Evolutionary conservation across 2,113 vertebrate genomes (phyloP), one percentile per base, ranked within the genome.

Genomic region (Patagioenas fasciata): DNA sequence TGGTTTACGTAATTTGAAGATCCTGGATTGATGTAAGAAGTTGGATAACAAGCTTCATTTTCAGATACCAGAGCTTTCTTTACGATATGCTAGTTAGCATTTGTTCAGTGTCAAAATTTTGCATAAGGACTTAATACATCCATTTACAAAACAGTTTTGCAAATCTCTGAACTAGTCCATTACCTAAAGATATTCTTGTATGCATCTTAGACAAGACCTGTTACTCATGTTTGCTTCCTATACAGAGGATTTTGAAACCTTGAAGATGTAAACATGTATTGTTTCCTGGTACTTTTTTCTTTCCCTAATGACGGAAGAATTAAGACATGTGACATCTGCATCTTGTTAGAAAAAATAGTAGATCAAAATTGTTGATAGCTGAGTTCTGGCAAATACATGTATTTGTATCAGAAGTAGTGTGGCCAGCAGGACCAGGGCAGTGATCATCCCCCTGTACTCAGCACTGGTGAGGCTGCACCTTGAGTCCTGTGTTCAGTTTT

Each of bases 391-490:
- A 70, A 64, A 50, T 42, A 28, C 2, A 5, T 42, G 50, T 66
- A n/a, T 72, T 65, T 40, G 8, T 72, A 9, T 80, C 9, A 65
- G 67, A 38, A 80, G 21, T 18, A 17, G 28, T 4, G 19, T 53
- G 44, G 9, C 38, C 38, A 66, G 23, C 32, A 60, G 36, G 23
- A 73, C 6, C 6, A 36, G 21, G 15, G 17, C 32, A 32, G 31
- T 14, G 50, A 51, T 71, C 0, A 1, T 57, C 1, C 15, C 40
- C 2, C 10, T 50, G 16, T 31, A 20, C 20, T 65, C 0, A 0
- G 50, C 15, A 40, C 58, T 57, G 51, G 9, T 80, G 77, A 65
- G 31, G 32, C 54, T 0, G 3, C 44, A 44, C 44, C 44, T 44
- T 4, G 8, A 44, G 18, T 44, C 44, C 44, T 44, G 44, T 44